A percentile compares a stretch with the other conserved stretches of the same genome.
Conservation (phyloP, 1,140 invertebrate species). For the Gryllus bimaculatus region DNA sequence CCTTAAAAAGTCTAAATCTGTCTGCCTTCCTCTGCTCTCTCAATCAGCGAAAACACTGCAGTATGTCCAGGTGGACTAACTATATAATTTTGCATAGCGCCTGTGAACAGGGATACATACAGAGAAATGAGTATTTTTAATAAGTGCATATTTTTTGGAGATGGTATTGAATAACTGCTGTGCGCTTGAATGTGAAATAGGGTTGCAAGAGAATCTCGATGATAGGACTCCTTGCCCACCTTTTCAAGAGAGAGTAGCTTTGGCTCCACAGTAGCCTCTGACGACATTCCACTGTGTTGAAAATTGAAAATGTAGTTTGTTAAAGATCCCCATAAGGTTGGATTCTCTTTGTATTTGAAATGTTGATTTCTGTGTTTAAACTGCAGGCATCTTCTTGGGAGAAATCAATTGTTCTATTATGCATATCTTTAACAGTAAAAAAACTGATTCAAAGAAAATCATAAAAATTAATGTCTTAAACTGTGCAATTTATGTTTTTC, state of each 20-base stretch:
- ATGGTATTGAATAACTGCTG: not conserved
- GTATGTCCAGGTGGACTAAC: not conserved
- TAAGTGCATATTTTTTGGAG: conserved; percentile 1
- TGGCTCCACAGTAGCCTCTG: not conserved
- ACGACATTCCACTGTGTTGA: not conserved
- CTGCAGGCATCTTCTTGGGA: not conserved
- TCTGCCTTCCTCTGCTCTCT: not conserved
- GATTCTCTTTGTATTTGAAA: not conserved
- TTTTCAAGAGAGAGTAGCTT: not conserved
- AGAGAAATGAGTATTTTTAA: not conserved
- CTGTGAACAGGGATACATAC: not conserved
- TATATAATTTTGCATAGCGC: too few relatives aligned
- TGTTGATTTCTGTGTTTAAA: not conserved
- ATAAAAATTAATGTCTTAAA: not conserved
- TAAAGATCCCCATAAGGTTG: not conserved
- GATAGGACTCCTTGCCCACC: not conserved
- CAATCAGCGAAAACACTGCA: not conserved
- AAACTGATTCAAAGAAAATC: not conserved
- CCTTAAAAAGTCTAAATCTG: not conserved
- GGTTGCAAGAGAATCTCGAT: not conserved
- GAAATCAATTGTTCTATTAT: not conserved
- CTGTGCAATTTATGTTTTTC: not conserved
- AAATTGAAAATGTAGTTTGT: not conserved
- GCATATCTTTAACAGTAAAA: not conserved
- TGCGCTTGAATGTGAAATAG: not conserved